phyloP scores from a whole-genome alignment of 2,888 invertebrate genomes.

The Parochlus steinenii region DNA sequence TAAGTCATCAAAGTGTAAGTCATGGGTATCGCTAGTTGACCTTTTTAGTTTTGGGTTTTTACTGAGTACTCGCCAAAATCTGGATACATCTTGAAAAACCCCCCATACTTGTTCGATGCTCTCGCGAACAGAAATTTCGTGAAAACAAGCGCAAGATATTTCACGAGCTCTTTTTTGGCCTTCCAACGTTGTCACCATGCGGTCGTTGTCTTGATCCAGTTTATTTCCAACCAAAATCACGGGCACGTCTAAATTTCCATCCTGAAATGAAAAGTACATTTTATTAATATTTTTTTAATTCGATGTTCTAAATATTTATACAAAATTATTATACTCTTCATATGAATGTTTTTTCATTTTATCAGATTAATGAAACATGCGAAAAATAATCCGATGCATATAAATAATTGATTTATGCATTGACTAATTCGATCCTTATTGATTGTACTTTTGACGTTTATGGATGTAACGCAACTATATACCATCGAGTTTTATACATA shows the following conservation, averaged over 20 bases:
- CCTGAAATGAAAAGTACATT: slow-evolving; percentile 28
- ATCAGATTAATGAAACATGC: too few species aligned
- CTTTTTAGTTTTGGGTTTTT: slow-evolving; percentile 48
- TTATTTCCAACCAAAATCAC: slow-evolving; percentile 74
- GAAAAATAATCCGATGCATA: too few species aligned
- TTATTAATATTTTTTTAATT: slow-evolving; percentile 3
- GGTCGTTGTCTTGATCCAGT: slow-evolving; percentile 56
- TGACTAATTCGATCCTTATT: too few species aligned
- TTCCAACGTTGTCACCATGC: slow-evolving; percentile 64
- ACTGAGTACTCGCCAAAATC: slow-evolving; percentile 55
- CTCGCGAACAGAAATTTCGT: slow-evolving; percentile 72
- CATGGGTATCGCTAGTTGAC: slow-evolving; percentile 38
- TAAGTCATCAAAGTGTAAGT: slow-evolving; percentile 24
- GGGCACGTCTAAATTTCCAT: slow-evolving; percentile 46
- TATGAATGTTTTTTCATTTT: too few species aligned
- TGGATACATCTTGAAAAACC: slow-evolving; percentile 58
- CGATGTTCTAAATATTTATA: too few species aligned
- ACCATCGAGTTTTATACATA: too few species aligned
- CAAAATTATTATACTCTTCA: too few species aligned
- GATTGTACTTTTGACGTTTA: too few species aligned
- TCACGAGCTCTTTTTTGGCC: slow-evolving; percentile 58
- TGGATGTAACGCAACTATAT: too few species aligned
- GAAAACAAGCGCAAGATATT: slow-evolving; percentile 66
- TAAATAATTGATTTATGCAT: too few species aligned
- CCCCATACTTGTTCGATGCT: slow-evolving; percentile 65